These are phyloP conservation scores for Eupeodes luniger DNA, from an alignment of 2,888 invertebrate species.

Conservation along the genomic window DNA sequence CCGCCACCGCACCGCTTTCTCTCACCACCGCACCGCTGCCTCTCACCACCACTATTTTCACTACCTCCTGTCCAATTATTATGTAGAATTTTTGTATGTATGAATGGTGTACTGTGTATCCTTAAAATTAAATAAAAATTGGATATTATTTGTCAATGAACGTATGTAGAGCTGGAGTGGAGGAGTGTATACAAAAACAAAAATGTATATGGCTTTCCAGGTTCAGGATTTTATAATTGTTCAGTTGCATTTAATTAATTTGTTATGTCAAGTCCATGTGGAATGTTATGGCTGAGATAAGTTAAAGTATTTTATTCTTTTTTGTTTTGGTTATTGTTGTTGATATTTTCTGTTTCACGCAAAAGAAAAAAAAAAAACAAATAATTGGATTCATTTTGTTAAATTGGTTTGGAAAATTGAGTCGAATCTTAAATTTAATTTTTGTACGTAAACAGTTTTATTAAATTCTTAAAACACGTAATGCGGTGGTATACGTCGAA, in stretches of 20 bases:
- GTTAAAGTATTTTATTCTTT: not conserved
- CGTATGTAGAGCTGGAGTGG: not conserved
- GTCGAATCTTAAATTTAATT: not conserved
- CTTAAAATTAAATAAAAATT: conserved; percentile 64
- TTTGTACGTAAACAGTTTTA: not conserved
- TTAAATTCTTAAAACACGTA: not conserved
- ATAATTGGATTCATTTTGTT: conserved; percentile 30
- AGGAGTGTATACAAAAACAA: too few relatives aligned
- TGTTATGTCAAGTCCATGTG: conserved; percentile 58
- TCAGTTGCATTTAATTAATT: conserved; percentile 51
- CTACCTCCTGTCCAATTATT: not conserved
- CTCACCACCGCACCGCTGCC: not conserved
- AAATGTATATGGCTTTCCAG: conserved; percentile 10
- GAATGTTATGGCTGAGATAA: conserved; percentile 24
- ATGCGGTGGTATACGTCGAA: too few relatives aligned
- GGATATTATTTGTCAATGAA: conserved; percentile 54
- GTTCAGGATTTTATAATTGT: not conserved
- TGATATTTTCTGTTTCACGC: not conserved
- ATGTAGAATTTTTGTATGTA: not conserved
- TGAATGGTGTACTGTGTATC: conserved; percentile 1
- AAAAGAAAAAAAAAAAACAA: not conserved
- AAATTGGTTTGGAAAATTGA: conserved; percentile 31
- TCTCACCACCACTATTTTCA: not conserved
- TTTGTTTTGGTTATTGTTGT: not conserved
- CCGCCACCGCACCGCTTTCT: not conserved